Base-by-base conservation (phyloP, 1,140 invertebrate species). In the Notospermus geniculatus region DNA sequence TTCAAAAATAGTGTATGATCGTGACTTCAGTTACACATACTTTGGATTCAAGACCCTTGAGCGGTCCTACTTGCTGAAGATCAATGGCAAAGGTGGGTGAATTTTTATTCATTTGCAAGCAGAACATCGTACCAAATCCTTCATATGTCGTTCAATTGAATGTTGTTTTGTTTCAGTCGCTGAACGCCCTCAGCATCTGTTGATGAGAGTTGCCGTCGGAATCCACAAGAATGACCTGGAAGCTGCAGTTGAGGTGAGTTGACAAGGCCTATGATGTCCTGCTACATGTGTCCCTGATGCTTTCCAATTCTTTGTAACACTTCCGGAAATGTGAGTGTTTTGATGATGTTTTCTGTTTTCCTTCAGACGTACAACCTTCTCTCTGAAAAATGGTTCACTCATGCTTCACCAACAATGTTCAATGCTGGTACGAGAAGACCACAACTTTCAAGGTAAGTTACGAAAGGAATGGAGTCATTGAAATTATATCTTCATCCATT, bases 11-110 rank as follows among this genome's bases (percentile, higher is more conserved):
- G 92, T 98, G 54, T 97, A 98, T 82, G 93, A 98, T 73, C 86
- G 97, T 68, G 97, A 99, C 83, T 99, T 94, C 75, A 89, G 86
- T 59, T 99, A 98, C 79, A 97, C 96, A 77, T 99, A 97, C 78
- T 99, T 99, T 87, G 97, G 96, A 39, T 99, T 99, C 72, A 99
- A 98, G 84, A 99, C 97, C 2, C 82, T 99, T 53, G 97, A 99
- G 76, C 84, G 92, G 63, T 97, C 94, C 1, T 99, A 99, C 78
- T 83, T 99, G 54, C 79, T 99, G 23, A 96, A 93, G 80, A 93
- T 98, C 57, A 87, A 95, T 80, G 89, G 89, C 0, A 96, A 96
- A 86, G 90, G 77, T 79, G 67, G 53, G 59, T 23, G 15, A 13
- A 53, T 52, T 59, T 11, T 27, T n/a, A 13, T 43, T n/a, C 45